Percentiles rank a stretch among this genome's conserved stretches.
These are phyloP conservation scores for Lithosia quadra DNA, from an alignment of 2,888 invertebrate genomes.

Conservation along the genomic window DNA sequence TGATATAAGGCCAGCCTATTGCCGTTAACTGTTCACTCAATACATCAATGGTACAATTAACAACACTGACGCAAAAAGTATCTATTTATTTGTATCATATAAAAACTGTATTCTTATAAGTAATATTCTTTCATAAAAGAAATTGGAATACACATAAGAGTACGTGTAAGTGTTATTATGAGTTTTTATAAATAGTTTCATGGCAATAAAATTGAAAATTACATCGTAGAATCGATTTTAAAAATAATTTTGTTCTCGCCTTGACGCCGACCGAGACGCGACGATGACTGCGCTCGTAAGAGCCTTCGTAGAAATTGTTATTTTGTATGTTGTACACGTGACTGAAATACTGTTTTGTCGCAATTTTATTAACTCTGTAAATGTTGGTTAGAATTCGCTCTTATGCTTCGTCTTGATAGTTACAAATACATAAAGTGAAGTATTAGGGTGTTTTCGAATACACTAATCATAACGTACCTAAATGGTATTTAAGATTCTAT, in stretches of 20 bases:
- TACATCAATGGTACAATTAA: too few species aligned
- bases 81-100: too few species aligned
- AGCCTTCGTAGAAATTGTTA: conserved; percentile 5
- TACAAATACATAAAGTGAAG: too few species aligned
- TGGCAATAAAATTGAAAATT: conserved; percentile 5
- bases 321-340: not conserved
- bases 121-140: not conserved
- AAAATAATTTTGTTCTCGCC: conserved; percentile 2
- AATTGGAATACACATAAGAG: not conserved
- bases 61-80: too few species aligned
- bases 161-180: not conserved
- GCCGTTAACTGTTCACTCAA: too few species aligned
- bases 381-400: not conserved
- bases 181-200: conserved; percentile 2
- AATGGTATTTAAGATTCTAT: too few species aligned
- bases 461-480: too few species aligned
- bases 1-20: too few species aligned
- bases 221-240: not conserved
- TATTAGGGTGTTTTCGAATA: too few species aligned
- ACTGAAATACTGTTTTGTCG: not conserved
- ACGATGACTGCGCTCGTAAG: not conserved
- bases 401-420: too few species aligned
- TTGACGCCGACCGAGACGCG: not conserved
- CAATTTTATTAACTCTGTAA: not conserved
- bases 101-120: too few species aligned